A percentile compares a stretch with the other conserved stretches of the same genome.
Conservation (phyloP, 2,113 vertebrate species). For the Anseranas semipalmata region DNA sequence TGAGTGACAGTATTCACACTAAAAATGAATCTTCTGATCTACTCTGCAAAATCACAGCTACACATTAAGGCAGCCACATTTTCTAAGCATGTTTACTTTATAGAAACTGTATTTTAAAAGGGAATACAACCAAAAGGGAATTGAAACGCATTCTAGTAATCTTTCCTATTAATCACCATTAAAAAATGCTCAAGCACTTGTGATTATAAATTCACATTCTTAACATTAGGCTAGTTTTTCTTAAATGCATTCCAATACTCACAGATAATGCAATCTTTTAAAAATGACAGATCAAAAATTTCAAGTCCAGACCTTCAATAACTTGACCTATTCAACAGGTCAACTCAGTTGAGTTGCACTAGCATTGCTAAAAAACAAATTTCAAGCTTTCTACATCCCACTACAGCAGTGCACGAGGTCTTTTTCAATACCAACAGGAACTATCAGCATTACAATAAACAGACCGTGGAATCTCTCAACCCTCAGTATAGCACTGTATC, state of each 20-base stretch:
- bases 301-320: background rate
- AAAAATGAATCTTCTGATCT: background rate
- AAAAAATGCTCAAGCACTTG: background rate
- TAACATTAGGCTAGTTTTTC: background rate
- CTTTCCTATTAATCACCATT: background rate
- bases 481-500: background rate
- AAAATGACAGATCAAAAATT: background rate
- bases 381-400: background rate
- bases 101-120: background rate
- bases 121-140: background rate
- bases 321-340: background rate
- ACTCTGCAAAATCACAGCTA: background rate
- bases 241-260: background rate
- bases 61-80: background rate
- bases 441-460: background rate
- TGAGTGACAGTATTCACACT: background rate
- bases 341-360: background rate
- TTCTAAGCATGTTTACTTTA: background rate
- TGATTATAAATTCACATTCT: background rate
- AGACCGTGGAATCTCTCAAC: background rate
- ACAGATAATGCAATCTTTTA: background rate
- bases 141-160: background rate
- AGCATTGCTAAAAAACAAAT: background rate
- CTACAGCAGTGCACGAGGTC: background rate
- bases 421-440: background rate